These are phyloP conservation scores for Spodoptera picta DNA, from an alignment of 2,888 invertebrate species.

Conservation along the genomic window DNA sequence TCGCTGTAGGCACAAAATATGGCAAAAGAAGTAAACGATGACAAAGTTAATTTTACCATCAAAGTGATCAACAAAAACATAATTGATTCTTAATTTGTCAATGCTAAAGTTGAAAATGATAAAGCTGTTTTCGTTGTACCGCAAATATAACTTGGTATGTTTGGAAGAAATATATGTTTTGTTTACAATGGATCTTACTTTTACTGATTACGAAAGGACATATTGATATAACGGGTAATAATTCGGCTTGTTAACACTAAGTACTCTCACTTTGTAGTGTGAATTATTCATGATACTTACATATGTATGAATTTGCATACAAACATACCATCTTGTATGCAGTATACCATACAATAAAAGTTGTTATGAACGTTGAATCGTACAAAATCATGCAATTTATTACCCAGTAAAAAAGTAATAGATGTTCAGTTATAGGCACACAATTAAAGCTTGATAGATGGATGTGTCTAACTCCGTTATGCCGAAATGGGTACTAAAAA, in stretches of 20 bases:
- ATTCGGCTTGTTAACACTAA: slow-evolving; percentile 22
- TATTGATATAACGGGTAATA: slow-evolving; percentile 25
- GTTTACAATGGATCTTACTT: slow-evolving; percentile 39
- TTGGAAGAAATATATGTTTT: slow-evolving; percentile 17
- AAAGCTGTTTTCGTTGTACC: neutral
- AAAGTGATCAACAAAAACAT: neutral
- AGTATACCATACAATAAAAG: neutral
- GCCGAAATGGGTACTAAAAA: too few species aligned
- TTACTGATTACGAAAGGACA: slow-evolving; percentile 49
- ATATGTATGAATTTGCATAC: slow-evolving; percentile 17
- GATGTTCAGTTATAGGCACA: too few species aligned
- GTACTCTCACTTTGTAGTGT: slow-evolving; percentile 38
- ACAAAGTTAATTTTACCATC: slow-evolving; percentile 18
- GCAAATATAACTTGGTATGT: slow-evolving; percentile 7
- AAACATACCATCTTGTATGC: slow-evolving; percentile 1
- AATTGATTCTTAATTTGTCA: neutral
- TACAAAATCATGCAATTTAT: too few species aligned
- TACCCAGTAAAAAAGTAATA: too few species aligned
- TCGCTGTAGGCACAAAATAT: slow-evolving; percentile 19
- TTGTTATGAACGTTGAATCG: too few species aligned
- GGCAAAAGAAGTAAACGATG: slow-evolving; percentile 17
- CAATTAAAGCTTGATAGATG: too few species aligned
- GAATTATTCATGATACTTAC: slow-evolving; percentile 15
- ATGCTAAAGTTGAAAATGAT: slow-evolving; percentile 5
- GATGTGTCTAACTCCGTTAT: too few species aligned